Evolutionary conservation across 2,797 vertebrate genomes (phyloP), one percentile per base, ranked within the genome.

Genomic region (Scolopax rusticola): DNA sequence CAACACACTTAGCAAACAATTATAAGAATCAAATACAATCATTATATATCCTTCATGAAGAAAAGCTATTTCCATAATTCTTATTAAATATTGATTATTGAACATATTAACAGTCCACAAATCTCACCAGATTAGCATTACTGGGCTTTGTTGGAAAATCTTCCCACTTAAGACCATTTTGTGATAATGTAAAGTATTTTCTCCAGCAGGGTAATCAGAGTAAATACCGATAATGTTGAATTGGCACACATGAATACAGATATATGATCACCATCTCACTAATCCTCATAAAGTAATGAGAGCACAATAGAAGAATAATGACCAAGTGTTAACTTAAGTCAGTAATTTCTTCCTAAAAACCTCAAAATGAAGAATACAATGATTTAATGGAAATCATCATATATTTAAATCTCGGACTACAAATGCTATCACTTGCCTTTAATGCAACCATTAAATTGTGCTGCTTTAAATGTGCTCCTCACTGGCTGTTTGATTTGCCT

Each of bases 51-150:
- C 38, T 30, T 71, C 41, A 28, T 3, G 36, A 77, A 77, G 53
- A 84, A 43, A 6, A 33, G 17, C 32, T 48, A 20, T 87, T 76
- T 85, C 87, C 71, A 68, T 79, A 64, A 64, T 68, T 92, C 56
- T 70, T 82, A 83, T 77, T 87, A 95, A 94, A 82, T 94, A 95
- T 93, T 94, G 96, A 93, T 95, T 90, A 91, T 80, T 76, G 70
- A 91, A 84, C 11, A 1, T 50, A 77, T 43, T 70, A 94, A 40
- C 77, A 12, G 59, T 53, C 36, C 41, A 74, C 59, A 92, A 1
- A 90, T 61, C 91, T 69, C 51, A 36, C 51, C 83, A 82, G 51
- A 60, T 53, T 40, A 76, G 21, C 54, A 70, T 60, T 28, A 3
- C 25, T 40, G 80, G 93, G 85, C 28, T 91, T 87, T 77, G 77